Evolutionary conservation across 2,113 vertebrate species (phyloP).

Genomic region (Dicentrarchus labrax): DNA sequence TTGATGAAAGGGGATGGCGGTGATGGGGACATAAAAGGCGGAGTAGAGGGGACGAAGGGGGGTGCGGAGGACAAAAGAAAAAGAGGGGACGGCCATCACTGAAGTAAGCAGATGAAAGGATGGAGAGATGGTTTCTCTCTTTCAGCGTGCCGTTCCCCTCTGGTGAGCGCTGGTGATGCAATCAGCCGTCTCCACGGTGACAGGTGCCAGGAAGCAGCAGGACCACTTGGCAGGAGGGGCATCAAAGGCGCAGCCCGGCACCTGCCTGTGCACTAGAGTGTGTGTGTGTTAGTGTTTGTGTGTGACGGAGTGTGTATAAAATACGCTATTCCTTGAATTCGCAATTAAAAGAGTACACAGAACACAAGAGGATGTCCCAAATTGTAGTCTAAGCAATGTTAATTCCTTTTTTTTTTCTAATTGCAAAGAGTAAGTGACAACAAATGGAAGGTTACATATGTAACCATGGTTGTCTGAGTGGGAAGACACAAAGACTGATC

Average conservation of each 20-base stretch:
- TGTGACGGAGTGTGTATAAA: conserved; percentile 3
- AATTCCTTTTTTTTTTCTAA: conserved; percentile 11
- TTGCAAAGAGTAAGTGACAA: not conserved
- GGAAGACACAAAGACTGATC: conserved; percentile 1
- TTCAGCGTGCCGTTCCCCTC: conserved; percentile 73
- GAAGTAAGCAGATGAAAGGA: conserved; percentile 77
- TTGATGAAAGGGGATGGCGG: conserved; percentile 68
- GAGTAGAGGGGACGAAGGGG: conserved; percentile 55
- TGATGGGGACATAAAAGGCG: conserved; percentile 77
- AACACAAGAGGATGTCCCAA: conserved; percentile 31
- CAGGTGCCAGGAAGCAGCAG: conserved; percentile 81
- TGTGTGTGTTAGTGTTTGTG: conserved; percentile 14
- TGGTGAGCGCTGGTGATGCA: conserved; percentile 80
- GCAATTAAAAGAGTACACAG: conserved; percentile 15
- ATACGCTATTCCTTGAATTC: conserved; percentile 37
- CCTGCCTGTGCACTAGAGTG: conserved; percentile 56
- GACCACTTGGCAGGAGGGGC: conserved; percentile 73
- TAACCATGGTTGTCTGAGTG: not conserved
- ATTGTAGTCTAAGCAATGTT: conserved; percentile 47
- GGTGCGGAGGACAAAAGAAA: conserved; percentile 63
- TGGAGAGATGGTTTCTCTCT: conserved; percentile 73
- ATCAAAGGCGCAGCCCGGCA: conserved; percentile 72
- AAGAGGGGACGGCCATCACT: conserved; percentile 53
- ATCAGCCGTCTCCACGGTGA: conserved; percentile 82
- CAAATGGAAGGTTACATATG: conserved; percentile 6